Evolutionary conservation across 2,888 invertebrate genomes (phyloP).

Genomic region (Eristalis pertinax): DNA sequence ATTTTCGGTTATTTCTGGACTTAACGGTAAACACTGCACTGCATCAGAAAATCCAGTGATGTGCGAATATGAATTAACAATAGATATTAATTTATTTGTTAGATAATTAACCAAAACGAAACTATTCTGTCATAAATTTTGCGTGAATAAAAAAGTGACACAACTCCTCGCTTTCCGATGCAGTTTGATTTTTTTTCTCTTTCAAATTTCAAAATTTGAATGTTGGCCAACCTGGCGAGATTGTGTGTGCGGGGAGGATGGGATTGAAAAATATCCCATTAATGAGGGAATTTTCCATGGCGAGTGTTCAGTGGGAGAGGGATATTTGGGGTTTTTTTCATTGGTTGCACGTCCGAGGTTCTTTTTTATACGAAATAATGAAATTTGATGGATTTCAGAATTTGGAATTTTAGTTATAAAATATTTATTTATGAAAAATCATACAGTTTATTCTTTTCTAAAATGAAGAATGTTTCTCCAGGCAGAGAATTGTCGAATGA

Average conservation of each 20-base stretch:
- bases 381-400: too few relatives aligned
- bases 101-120: slow-evolving; percentile 60
- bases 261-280: not conserved
- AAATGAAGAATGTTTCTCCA: too few relatives aligned
- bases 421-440: too few relatives aligned
- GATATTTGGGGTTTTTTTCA: not conserved
- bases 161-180: slow-evolving; percentile 68
- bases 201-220: not conserved
- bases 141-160: slow-evolving; percentile 64
- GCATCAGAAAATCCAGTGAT: slow-evolving; percentile 37
- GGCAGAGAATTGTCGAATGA: too few relatives aligned
- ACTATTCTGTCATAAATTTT: slow-evolving; percentile 55
- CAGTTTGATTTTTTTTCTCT: slow-evolving; percentile 58
- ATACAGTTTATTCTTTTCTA: too few relatives aligned
- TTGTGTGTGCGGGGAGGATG: not conserved
- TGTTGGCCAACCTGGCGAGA: slow-evolving; percentile 20
- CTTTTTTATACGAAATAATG: too few relatives aligned
- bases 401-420: too few relatives aligned
- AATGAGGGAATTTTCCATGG: not conserved
- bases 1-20: not conserved
- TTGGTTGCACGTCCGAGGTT: not conserved
- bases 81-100: slow-evolving; percentile 43
- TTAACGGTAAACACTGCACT: slow-evolving; percentile 31
- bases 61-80: slow-evolving; percentile 18
- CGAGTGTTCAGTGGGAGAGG: not conserved